Evolutionary conservation across 2,888 invertebrate species (phyloP).

Genomic region (Stictocephala bisonia): DNA sequence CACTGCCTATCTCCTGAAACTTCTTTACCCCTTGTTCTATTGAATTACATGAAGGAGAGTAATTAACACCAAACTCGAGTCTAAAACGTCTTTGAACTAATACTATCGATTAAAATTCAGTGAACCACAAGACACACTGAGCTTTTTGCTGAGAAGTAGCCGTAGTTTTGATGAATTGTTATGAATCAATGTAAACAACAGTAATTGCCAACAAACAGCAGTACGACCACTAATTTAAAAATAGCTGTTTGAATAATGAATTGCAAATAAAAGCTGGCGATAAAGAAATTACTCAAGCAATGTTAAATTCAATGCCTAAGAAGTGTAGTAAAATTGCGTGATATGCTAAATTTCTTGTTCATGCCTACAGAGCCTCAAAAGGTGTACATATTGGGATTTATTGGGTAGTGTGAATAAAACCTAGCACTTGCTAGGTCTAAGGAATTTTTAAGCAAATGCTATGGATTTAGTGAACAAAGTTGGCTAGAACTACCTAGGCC

Average conservation of each 20-base stretch:
- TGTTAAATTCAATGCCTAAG: neutral
- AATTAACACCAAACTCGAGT: neutral
- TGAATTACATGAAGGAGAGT: neutral
- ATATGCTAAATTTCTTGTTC: no score
- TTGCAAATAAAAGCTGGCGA: neutral
- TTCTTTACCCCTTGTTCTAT: no score
- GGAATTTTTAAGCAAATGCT: no score
- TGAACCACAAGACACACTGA: no score
- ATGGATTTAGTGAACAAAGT: no score
- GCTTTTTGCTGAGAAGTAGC: no score
- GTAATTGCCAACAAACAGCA: neutral
- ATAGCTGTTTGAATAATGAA: neutral
- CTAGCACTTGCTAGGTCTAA: no score
- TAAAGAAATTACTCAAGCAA: conserved; percentile 6
- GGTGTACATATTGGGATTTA: no score
- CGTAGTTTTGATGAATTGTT: neutral
- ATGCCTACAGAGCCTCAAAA: no score
- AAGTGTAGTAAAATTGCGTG: neutral
- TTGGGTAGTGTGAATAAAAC: no score
- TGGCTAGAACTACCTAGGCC: no score
- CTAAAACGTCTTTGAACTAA: conserved; percentile 6
- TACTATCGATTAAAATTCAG: neutral
- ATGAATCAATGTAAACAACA: conserved; percentile 1
- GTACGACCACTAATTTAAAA: neutral
- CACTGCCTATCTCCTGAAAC: conserved; percentile 22